phyloP scores from a whole-genome alignment of 2,797 vertebrate species.

The Acridotheres tristis region DNA sequence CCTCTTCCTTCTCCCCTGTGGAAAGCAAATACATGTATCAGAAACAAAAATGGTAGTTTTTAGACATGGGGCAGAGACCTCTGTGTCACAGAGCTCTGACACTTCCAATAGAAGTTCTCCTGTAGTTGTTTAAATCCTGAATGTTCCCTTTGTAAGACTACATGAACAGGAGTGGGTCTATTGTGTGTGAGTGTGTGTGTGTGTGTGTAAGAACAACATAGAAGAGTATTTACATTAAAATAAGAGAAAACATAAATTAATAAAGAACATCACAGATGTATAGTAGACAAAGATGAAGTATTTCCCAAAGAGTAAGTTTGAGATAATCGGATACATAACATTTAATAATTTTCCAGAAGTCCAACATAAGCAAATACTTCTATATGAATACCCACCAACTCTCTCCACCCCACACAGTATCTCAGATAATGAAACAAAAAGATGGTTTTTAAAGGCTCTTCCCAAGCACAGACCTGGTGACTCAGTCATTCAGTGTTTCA shows the following conservation, averaged over 20 bases:
- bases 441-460: background rate
- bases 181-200: too few species aligned
- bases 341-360: background rate
- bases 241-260: background rate
- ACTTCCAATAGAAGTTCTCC: background rate
- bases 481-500: background rate
- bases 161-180: background rate
- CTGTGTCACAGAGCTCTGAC: background rate
- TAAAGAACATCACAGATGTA: background rate
- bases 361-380: background rate
- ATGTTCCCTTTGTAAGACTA: background rate
- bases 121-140: background rate
- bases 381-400: background rate
- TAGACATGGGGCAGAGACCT: background rate
- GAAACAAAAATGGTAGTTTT: background rate
- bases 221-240: background rate
- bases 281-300: background rate
- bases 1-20: background rate
- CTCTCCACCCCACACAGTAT: rapidly evolving
- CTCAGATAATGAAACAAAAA: background rate
- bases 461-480: rapidly evolving
- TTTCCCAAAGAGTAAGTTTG: background rate
- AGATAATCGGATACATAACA: background rate
- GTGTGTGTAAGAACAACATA: background rate
- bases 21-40: background rate